Conservation (phyloP, 2,797 vertebrate species). For the Anguilla pacifica region DNA sequence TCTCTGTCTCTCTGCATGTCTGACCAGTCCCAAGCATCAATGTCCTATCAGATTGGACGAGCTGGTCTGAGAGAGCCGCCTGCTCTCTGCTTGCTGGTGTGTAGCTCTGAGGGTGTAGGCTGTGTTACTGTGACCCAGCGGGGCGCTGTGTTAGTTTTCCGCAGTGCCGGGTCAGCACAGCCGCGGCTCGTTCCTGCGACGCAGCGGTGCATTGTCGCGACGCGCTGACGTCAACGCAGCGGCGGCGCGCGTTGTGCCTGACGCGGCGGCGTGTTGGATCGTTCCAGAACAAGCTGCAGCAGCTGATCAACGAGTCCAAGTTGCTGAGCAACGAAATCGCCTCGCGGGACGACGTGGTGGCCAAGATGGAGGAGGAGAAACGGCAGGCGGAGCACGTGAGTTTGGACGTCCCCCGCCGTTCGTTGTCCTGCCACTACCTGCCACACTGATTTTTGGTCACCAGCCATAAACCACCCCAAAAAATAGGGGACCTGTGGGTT, state of each 20-base stretch:
- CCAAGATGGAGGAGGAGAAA: slow-evolving; percentile 67
- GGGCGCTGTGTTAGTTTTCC: not conserved
- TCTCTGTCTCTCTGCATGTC: not conserved
- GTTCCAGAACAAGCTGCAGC: slow-evolving; percentile 72
- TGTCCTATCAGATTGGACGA: not conserved
- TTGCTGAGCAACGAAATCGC: slow-evolving; percentile 63
- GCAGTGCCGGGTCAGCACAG: not conserved
- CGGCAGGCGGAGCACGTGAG: slow-evolving; percentile 69
- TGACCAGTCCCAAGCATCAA: not conserved
- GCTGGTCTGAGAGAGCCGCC: not conserved
- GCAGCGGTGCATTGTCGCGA: not conserved
- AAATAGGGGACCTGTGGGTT: too few species aligned
- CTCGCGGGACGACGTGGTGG: slow-evolving; percentile 62
- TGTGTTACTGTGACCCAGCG: not conserved
- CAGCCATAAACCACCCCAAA: too few species aligned
- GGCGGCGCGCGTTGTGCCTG: too few species aligned
- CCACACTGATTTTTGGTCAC: too few species aligned
- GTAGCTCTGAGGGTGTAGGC: not conserved
- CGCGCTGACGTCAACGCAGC: not conserved
- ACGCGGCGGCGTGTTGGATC: not conserved
- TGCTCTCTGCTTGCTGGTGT: not conserved
- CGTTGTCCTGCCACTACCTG: not conserved
- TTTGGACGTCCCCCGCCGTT: not conserved
- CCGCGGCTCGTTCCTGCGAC: not conserved
- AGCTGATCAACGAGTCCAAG: slow-evolving; percentile 43